These are phyloP conservation scores for Pomacea maculata DNA, from an alignment of 1,140 invertebrate species.

Conservation along the genomic window DNA sequence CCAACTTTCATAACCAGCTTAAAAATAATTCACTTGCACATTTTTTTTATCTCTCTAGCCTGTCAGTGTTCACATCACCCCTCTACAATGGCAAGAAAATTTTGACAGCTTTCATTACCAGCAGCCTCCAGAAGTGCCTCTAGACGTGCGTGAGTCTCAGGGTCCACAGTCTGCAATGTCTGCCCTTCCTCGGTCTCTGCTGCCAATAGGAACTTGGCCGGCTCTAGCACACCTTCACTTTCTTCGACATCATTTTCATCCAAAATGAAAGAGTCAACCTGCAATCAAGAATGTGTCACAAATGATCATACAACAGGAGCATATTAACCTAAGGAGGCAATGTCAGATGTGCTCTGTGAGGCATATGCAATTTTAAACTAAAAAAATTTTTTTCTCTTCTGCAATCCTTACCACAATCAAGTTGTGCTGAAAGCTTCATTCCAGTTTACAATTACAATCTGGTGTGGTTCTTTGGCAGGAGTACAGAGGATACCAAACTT, in stretches of 20 bases:
- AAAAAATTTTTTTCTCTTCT: too few species aligned
- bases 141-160: slow-evolving; percentile 86
- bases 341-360: too few species aligned
- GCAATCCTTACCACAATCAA: too few species aligned
- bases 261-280: slow-evolving; percentile 70
- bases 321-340: too few species aligned
- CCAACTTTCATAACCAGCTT: too few species aligned
- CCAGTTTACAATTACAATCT: too few species aligned
- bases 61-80: background rate
- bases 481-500: too few species aligned
- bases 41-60: background rate
- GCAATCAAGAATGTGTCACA: slow-evolving; percentile 42
- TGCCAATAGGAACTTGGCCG: slow-evolving; percentile 81
- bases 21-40: too few species aligned
- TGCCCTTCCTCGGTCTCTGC: slow-evolving; percentile 74
- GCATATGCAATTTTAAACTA: too few species aligned
- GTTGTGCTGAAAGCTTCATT: too few species aligned
- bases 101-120: slow-evolving; percentile 68
- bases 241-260: slow-evolving; percentile 72
- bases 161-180: slow-evolving; percentile 74
- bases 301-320: too few species aligned
- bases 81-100: background rate
- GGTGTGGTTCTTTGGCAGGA: too few species aligned
- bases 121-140: slow-evolving; percentile 90
- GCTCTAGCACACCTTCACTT: slow-evolving; percentile 73